A percentile compares a stretch with the other conserved stretches of the same genome.
These are phyloP conservation scores for Rhyacophila brunnea DNA, from an alignment of 1,140 invertebrate genomes.

Conservation along the genomic window DNA sequence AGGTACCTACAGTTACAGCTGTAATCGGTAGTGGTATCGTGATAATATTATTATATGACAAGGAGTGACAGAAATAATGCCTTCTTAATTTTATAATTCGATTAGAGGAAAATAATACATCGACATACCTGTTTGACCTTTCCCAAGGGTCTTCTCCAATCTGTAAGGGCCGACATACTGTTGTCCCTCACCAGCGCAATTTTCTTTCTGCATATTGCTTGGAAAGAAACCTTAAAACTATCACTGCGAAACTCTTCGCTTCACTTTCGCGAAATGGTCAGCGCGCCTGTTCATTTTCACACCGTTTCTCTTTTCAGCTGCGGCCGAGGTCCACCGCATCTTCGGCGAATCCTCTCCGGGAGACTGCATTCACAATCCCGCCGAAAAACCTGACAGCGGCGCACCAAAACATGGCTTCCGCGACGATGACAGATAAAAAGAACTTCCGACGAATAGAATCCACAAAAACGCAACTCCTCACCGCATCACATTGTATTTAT, in stretches of 20 bases:
- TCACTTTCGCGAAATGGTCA: background rate
- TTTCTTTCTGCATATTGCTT: constrained; percentile 52
- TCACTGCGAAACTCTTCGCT: no score
- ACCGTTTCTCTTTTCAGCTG: background rate
- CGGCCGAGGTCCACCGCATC: background rate
- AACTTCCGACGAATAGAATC: no score
- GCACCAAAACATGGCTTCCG: background rate
- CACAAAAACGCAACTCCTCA: background rate
- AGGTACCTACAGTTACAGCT: no score
- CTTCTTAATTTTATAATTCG: no score
- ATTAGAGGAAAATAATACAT: background rate
- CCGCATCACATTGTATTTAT: background rate
- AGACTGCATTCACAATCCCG: background rate
- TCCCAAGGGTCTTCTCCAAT: constrained; percentile 97
- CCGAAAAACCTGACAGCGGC: background rate
- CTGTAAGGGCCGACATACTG: constrained; percentile 98
- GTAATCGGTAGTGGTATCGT: no score
- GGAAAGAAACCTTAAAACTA: background rate
- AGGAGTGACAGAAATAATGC: no score
- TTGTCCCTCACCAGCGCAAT: constrained; percentile 57
- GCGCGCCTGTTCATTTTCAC: background rate
- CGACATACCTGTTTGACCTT: constrained; percentile 93
- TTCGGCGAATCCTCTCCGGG: background rate
- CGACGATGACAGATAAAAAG: no score
- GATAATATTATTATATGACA: no score